Base-by-base conservation (phyloP, 1,140 invertebrate species). In the Lepidurus arcticus region DNA sequence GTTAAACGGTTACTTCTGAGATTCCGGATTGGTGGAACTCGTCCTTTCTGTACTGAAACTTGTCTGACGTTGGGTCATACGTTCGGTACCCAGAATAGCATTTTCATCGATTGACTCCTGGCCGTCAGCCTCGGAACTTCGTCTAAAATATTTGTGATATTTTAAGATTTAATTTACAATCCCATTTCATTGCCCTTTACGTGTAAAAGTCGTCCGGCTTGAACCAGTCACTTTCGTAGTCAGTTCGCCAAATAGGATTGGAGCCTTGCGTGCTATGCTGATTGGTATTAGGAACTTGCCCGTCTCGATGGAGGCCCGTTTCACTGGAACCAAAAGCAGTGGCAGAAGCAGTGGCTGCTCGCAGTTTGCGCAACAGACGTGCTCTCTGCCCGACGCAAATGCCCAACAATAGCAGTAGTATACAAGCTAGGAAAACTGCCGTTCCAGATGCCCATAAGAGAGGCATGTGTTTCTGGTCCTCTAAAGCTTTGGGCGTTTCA, bases 171-270 rank as follows among this genome's bases (percentile, higher is more conserved):
- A 73, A 42, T 73, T 73, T 76, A 79, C 74, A 8, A 34, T 73
- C 76, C 24, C 53, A 76, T 79, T 5, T 73, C 26, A 65, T 21
- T 6, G 53, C 10, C 34, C 44, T 76, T 44, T 81, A 82, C 82
- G 83, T 84, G 43, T 83, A 79, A 44, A 81, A 78, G 82, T 93
- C 92, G 79, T 93, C 92, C 79, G 90, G 91, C 85, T 96, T 96
- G 83, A 94, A 96, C 94, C 94, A 97, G 83, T 95, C 94, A 84
- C 96, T 96, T 85, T 96, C 94, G 83, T 96, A 96, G 8, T 94
- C 93, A 82, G 94, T 93, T 85, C 97, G 90, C 95, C 95, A 97
- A 81, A 97, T 96, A 0, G 95, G 95, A 87, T 97, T 97, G 9
- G 93, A 95, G 44, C 95, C 95, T 85, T 96, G 94, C 7, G 93